Conservation (phyloP, 2,797 vertebrate genomes). For the Mus caroli region DNA sequence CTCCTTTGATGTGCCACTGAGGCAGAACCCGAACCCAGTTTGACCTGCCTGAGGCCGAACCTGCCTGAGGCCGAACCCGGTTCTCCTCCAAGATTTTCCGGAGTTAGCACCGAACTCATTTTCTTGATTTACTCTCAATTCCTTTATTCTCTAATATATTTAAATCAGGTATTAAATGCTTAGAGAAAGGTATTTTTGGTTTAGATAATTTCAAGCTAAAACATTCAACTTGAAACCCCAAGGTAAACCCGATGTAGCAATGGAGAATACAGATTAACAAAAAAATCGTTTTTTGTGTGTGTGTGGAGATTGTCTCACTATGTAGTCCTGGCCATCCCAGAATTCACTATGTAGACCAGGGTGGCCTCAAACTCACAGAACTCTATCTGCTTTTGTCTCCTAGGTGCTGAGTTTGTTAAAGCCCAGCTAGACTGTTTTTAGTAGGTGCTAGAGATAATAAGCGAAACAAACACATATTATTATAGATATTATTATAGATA, state of each 20-base stretch:
- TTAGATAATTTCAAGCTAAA: conserved; percentile 45
- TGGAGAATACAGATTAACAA: background rate
- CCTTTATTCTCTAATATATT: conserved; percentile 44
- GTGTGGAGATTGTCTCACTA: background rate
- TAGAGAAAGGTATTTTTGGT: conserved; percentile 26
- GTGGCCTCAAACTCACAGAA: background rate
- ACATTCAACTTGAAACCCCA: background rate
- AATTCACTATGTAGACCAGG: background rate
- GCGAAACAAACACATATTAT: background rate
- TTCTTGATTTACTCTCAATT: conserved; percentile 68
- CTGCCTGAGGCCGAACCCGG: too few relatives aligned
- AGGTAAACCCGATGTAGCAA: background rate
- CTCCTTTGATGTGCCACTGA: too few relatives aligned
- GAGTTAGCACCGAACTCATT: too few relatives aligned
- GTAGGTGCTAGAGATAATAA: background rate
- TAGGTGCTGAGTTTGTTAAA: background rate
- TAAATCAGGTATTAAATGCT: conserved; percentile 53
- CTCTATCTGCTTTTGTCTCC: background rate
- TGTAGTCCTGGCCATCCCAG: background rate
- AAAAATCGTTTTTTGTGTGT: background rate
- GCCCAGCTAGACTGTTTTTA: background rate
- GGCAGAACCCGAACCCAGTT: too few relatives aligned
- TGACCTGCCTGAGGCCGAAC: too few relatives aligned
- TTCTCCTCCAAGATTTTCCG: too few relatives aligned
- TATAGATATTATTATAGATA: background rate